Conservation (phyloP, 1,140 invertebrate genomes). For the Hesperophylax magnus region DNA sequence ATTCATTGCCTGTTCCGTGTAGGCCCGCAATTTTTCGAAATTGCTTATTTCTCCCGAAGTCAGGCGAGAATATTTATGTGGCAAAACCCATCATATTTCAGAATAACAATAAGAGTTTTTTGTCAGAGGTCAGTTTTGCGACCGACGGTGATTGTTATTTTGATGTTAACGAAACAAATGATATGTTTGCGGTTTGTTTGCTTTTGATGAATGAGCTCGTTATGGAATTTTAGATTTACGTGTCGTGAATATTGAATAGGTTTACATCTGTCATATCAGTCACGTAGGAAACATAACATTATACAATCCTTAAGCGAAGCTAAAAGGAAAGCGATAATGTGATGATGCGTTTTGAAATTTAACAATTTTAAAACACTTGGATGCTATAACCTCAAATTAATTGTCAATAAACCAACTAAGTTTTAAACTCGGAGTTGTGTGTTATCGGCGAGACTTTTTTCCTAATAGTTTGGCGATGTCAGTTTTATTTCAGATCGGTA, state of each 20-base stretch:
- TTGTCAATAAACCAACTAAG: too few relatives aligned
- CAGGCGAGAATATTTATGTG: slow-evolving; percentile 8
- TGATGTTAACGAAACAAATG: not conserved
- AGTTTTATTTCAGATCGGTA: too few relatives aligned
- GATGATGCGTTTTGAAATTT: too few relatives aligned
- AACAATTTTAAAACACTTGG: too few relatives aligned
- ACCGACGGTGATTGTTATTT: not conserved
- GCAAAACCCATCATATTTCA: slow-evolving; percentile 1
- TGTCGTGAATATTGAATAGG: not conserved
- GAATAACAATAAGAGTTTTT: not conserved
- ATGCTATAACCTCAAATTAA: too few relatives aligned
- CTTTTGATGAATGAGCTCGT: not conserved
- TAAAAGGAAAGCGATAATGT: too few relatives aligned
- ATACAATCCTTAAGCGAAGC: too few relatives aligned
- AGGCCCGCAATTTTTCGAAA: not conserved
- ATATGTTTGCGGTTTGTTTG: not conserved
- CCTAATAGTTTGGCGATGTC: too few relatives aligned
- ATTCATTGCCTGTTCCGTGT: not conserved
- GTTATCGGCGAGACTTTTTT: too few relatives aligned
- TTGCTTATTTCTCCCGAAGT: not conserved
- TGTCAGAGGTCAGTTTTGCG: not conserved
- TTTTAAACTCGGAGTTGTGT: too few relatives aligned
- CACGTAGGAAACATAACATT: too few relatives aligned
- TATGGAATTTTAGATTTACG: not conserved
- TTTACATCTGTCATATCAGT: too few relatives aligned